phyloP scores from a whole-genome alignment of 2,113 vertebrate genomes.

The Syngnathus floridae region DNA sequence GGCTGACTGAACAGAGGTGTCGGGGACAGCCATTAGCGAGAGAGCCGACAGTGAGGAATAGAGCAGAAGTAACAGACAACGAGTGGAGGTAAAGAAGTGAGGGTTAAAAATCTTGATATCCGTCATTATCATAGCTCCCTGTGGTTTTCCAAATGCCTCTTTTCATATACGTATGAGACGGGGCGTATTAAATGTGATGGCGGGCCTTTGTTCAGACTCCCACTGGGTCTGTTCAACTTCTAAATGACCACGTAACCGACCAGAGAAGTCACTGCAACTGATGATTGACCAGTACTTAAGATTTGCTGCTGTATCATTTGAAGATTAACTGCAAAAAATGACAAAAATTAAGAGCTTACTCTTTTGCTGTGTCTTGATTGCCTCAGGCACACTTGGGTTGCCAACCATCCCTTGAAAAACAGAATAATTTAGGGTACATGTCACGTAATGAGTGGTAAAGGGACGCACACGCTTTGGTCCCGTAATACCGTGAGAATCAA shows the following conservation, averaged over 20 bases:
- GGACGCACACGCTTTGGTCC: too few relatives aligned
- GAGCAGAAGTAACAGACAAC: constrained; percentile 30
- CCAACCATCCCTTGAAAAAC: too few relatives aligned
- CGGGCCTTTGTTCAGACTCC: constrained; percentile 44
- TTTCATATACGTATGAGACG: constrained; percentile 46
- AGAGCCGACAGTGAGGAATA: constrained; percentile 38
- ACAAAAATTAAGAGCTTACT: too few relatives aligned
- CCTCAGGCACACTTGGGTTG: too few relatives aligned
- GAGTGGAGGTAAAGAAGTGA: constrained; percentile 21
- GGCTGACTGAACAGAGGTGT: constrained; percentile 68
- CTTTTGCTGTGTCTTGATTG: too few relatives aligned
- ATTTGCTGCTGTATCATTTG: too few relatives aligned
- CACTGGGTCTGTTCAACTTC: constrained; percentile 33
- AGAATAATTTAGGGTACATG: too few relatives aligned
- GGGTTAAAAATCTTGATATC: constrained; percentile 51
- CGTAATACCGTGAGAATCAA: too few relatives aligned
- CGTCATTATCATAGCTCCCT: constrained; percentile 62
- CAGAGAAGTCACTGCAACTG: neutral
- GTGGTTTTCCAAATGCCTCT: constrained; percentile 58
- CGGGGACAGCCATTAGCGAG: constrained; percentile 57
- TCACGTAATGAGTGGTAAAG: too few relatives aligned
- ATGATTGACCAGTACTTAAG: too few relatives aligned
- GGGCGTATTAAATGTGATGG: constrained; percentile 62
- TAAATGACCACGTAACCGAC: constrained; percentile 14
- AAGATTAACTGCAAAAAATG: too few relatives aligned